Evolutionary conservation across 2,113 vertebrate genomes (phyloP), one percentile per base, ranked within the genome.

Genomic region (Falcunculus frontatus): DNA sequence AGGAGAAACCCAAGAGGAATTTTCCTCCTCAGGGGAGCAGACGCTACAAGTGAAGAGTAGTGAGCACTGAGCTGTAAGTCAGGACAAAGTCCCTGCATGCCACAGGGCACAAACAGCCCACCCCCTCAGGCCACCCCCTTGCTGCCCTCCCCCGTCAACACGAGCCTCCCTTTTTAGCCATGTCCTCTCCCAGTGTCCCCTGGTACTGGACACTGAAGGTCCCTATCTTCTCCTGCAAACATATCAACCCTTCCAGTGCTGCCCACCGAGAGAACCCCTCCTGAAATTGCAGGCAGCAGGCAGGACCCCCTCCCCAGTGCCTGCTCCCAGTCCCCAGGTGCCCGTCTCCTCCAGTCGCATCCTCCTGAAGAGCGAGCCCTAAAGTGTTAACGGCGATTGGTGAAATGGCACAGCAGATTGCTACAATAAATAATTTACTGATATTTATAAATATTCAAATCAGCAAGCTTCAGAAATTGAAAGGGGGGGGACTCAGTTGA

Each of bases 391-490:
- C 97, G 91, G 97, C 68, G 65, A 98, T 98, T 95, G 98, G 97
- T 97, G 98, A 98, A 98, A 98, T 97, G 98, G 99, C 98, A 98
- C 98, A 99, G 99, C 99, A 99, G 99, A 99, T 99, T 99, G 99
- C 99, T 98, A 99, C 98, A 98, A 99, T 99, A 99, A 99, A 99
- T 99, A 99, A 99, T 99, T 99, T 99, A 99, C 99, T 98, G 98
- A 98, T 99, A 99, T 99, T 99, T 99, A 99, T 99, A 99, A 99
- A 99, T 99, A 99, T 99, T 99, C 99, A 99, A 99, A 99, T 99
- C 99, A 99, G 99, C 98, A 97, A 87, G 97, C 98, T 98, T 98
- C 97, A 98, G 98, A 98, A 98, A 98, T 97, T 97, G 97, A 98
- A 98, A 97, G 97, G 94, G 96, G 96, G 97, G 97, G 97, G 96